Evolutionary conservation across 2,888 invertebrate species (phyloP), one percentile per base, ranked within the genome.

Genomic region (Nezara viridula): DNA sequence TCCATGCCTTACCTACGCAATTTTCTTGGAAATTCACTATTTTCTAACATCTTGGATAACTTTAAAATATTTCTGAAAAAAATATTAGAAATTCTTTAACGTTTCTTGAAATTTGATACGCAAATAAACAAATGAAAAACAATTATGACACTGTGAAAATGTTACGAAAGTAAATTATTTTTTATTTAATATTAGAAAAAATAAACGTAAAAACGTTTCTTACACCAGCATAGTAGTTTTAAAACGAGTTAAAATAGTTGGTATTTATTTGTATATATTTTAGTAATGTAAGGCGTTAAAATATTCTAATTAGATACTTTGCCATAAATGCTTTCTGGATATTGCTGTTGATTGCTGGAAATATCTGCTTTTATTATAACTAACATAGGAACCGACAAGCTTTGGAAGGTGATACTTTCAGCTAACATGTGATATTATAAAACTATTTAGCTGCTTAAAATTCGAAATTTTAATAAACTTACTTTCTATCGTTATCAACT

Each of bases 191-290:
- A 14, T 27, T 60, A 27, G 7, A 66, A 66, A 14, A 66, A 32
- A 66, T 66, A n/a, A n/a, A n/a, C n/a, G n/a, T n/a, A n/a, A n/a
- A n/a, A 73, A 37, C 19, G 66, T 37, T 27, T 27, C 27, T 12
- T 73, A 19, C 32, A 16, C 5, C 32, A 12, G 19, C 3, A 4
- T 6, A 44, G 5, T 44, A 44, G 16, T 73, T 73, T 32, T 73
- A 73, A 37, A 73, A 21, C 37, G 37, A 73, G 32, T 66, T 32
- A 16, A 19, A 55, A 32, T 66, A 16, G 27, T 37, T 37, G 27
- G 32, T 73, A 73, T 73, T 73, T 73, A 73, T 73, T 73, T 73
- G 32, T 73, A 73, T 37, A 73, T 73, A 73, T 37, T 32, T 32
- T 32, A 32, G 16, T 66, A 73, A 73, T 60, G 37, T 73, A 73